A percentile compares a stretch with the other conserved stretches of the same genome.
These are phyloP conservation scores for Aselliscus stoliczkanus DNA, from an alignment of 2,797 vertebrate genomes.

Conservation along the genomic window DNA sequence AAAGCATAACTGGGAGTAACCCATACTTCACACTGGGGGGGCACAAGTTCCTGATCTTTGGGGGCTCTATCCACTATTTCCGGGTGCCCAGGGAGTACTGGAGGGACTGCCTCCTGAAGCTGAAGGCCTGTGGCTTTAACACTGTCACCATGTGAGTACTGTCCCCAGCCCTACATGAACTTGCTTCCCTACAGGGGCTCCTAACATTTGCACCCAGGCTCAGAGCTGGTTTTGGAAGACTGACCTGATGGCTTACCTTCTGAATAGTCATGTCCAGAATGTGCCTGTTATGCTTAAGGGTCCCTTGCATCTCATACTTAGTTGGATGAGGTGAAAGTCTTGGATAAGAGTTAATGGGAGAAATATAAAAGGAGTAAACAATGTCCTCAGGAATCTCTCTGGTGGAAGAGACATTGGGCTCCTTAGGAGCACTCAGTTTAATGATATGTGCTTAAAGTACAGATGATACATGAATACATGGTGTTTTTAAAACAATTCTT, in stretches of 20 bases:
- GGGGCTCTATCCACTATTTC: conserved; percentile 95
- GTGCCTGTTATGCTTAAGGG: too few relatives aligned
- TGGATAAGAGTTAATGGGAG: background rate
- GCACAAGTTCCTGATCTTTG: conserved; percentile 86
- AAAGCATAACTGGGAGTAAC: conserved; percentile 55
- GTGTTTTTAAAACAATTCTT: background rate
- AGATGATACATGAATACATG: background rate
- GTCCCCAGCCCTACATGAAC: background rate
- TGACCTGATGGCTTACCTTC: background rate
- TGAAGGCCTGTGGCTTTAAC: conserved; percentile 95
- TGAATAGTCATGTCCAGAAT: background rate
- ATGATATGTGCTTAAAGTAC: background rate
- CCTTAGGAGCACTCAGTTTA: background rate
- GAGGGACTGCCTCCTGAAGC: conserved; percentile 92
- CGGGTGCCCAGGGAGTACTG: conserved; percentile 91
- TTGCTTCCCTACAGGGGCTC: too few relatives aligned
- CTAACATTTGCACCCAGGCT: background rate
- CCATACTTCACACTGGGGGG: conserved; percentile 89
- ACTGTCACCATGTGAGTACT: conserved; percentile 91
- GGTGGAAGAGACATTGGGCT: too few relatives aligned
- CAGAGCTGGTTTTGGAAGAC: background rate
- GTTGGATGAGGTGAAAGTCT: background rate
- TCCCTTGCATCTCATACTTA: background rate
- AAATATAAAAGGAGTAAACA: too few relatives aligned
- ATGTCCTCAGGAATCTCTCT: background rate